Evolutionary conservation across 2,888 invertebrate species (phyloP).

Genomic region (Allophyes oxyacanthae): DNA sequence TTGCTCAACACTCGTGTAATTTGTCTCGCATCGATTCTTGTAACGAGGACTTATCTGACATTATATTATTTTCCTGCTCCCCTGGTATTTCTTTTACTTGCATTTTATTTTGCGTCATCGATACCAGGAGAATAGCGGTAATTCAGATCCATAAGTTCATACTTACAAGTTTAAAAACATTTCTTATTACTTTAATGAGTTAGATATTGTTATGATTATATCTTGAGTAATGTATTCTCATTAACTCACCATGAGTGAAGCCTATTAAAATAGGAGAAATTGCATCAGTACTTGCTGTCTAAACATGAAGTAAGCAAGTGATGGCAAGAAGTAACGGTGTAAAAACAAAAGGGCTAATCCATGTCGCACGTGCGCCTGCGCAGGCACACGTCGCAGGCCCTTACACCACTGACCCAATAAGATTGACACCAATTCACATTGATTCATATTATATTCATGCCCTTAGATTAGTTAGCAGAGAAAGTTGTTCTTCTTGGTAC

Average conservation of each 20-base stretch:
- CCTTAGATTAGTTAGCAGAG: conserved; percentile 8
- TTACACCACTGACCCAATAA: conserved; percentile 39
- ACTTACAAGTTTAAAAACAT: too few relatives aligned
- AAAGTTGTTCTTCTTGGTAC: too few relatives aligned
- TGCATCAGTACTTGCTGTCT: neutral
- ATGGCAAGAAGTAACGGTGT: conserved; percentile 15
- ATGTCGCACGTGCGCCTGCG: conserved; percentile 16
- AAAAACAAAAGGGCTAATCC: conserved; percentile 18
- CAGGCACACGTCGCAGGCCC: conserved; percentile 25
- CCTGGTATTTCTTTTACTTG: conserved; percentile 3
- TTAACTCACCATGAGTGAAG: neutral
- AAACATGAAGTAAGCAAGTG: neutral
- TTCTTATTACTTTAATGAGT: neutral
- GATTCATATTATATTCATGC: neutral
- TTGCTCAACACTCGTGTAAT: conserved; percentile 32
- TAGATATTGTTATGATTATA: neutral
- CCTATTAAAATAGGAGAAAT: too few relatives aligned
- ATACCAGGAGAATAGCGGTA: neutral
- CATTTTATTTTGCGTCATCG: neutral
- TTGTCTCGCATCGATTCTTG: conserved; percentile 38
- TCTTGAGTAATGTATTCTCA: neutral
- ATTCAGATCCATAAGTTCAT: neutral
- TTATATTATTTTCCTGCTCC: conserved; percentile 8
- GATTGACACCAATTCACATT: conserved; percentile 16
- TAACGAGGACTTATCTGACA: conserved; percentile 16